A percentile compares a stretch with the other conserved stretches of the same genome.
phyloP scores from a whole-genome alignment of 2,113 vertebrate genomes.

The Actinemys pallida region DNA sequence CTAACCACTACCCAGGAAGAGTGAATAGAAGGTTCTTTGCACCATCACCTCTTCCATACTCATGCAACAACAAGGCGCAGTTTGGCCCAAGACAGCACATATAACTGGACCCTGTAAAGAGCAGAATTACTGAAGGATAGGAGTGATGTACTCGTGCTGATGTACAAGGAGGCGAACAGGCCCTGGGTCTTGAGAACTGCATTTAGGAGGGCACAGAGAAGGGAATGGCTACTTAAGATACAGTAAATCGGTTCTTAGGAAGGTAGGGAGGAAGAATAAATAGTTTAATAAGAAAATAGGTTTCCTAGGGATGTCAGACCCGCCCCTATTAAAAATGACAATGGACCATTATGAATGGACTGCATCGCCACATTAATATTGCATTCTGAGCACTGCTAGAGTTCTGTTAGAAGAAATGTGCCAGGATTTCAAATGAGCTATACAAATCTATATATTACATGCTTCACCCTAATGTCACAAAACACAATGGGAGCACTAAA shows the following conservation, averaged over 20 bases:
- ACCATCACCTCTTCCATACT: neutral
- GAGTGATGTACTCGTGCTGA: neutral
- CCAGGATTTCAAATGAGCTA: constrained; percentile 12
- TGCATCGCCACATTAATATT: constrained; percentile 33
- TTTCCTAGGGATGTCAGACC: neutral
- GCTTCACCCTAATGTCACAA: constrained; percentile 6
- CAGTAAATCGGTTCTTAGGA: neutral
- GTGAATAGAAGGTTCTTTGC: neutral
- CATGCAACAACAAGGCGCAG: neutral
- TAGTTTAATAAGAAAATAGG: neutral
- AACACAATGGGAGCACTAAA: neutral
- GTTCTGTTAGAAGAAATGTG: constrained; percentile 12
- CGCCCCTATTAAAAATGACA: constrained; percentile 41
- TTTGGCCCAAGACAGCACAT: neutral
- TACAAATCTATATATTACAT: constrained; percentile 11
- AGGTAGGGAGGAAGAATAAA: neutral
- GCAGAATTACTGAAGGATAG: neutral
- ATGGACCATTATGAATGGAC: neutral
- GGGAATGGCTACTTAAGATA: neutral
- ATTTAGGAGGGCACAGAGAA: neutral
- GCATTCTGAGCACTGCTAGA: neutral
- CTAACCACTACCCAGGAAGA: neutral
- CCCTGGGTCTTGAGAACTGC: neutral
- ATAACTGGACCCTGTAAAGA: neutral
- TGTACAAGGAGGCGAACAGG: neutral